Conservation (phyloP, 1,140 invertebrate species). For the Amphibalanus amphitrite region DNA sequence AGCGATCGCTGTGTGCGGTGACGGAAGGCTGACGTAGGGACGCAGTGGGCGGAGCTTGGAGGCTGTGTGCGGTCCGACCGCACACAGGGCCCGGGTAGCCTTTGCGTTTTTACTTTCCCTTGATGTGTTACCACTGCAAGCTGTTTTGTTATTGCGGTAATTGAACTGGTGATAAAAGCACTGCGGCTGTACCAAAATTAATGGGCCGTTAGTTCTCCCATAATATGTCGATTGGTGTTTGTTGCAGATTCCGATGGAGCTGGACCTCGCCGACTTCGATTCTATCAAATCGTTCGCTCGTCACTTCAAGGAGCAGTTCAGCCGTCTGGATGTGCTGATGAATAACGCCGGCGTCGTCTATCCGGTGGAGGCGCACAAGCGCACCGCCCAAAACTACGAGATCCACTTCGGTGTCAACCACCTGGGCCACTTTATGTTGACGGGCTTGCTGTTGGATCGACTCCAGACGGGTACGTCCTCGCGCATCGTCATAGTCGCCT, state of each 20-base stretch:
- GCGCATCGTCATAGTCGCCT: slow-evolving; percentile 38
- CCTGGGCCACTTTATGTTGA: slow-evolving; percentile 76
- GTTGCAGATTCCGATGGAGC: slow-evolving; percentile 16
- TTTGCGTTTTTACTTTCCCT: slow-evolving; percentile 18
- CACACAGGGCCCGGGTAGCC: too few relatives aligned
- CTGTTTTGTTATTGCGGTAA: not conserved
- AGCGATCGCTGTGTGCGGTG: too few relatives aligned
- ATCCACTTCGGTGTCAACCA: slow-evolving; percentile 80
- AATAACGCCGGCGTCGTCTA: slow-evolving; percentile 77
- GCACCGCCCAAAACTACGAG: slow-evolving; percentile 71
- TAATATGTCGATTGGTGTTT: not conserved
- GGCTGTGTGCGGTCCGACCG: too few relatives aligned
- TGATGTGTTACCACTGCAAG: not conserved
- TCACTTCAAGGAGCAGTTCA: slow-evolving; percentile 20
- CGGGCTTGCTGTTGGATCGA: slow-evolving; percentile 48
- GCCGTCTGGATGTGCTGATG: slow-evolving; percentile 55
- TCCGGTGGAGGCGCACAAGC: slow-evolving; percentile 21
- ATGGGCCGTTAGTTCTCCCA: too few relatives aligned
- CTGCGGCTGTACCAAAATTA: not conserved
- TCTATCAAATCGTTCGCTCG: slow-evolving; percentile 26
- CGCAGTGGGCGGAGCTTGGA: too few relatives aligned
- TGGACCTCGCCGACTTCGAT: slow-evolving; percentile 27
- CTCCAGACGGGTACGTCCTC: slow-evolving; percentile 11
- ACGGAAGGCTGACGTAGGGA: too few relatives aligned
- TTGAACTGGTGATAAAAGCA: not conserved